These are phyloP conservation scores for Trichogramma pretiosum DNA, from an alignment of 1,140 invertebrate genomes.

Conservation along the genomic window DNA sequence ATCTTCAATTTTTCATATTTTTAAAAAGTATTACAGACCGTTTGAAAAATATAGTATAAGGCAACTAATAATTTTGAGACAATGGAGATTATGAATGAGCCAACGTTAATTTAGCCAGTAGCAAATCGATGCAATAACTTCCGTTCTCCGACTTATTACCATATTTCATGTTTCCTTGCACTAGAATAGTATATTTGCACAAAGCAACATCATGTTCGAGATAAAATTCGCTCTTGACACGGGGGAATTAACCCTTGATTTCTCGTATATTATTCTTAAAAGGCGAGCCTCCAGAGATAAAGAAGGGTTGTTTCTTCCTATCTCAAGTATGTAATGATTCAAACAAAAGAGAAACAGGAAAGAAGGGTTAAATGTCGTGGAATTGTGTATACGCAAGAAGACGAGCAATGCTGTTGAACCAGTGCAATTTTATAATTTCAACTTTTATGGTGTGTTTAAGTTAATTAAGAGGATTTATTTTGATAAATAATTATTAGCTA, in stretches of 20 bases:
- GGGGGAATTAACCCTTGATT: conserved; percentile 44
- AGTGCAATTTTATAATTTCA: no score
- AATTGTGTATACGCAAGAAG: no score
- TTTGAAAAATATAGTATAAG: no score
- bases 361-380: no score
- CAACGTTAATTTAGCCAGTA: conserved; percentile 8
- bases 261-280: conserved; percentile 40
- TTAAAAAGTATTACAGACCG: no score
- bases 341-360: conserved; percentile 14
- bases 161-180: conserved; percentile 28
- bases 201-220: conserved; percentile 20
- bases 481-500: no score
- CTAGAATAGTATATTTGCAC: not conserved
- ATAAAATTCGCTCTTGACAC: conserved; percentile 40
- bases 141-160: conserved; percentile 23
- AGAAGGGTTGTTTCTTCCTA: conserved; percentile 40
- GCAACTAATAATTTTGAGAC: no score
- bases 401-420: no score
- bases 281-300: conserved; percentile 36
- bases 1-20: no score
- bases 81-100: conserved; percentile 2
- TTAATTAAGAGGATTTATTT: no score
- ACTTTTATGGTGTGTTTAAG: no score
- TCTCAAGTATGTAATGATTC: conserved; percentile 32
- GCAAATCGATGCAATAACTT: conserved; percentile 18